Percentiles rank a stretch among this genome's conserved stretches.
Evolutionary conservation across 2,888 invertebrate species (phyloP).

Genomic region (Timema podura): DNA sequence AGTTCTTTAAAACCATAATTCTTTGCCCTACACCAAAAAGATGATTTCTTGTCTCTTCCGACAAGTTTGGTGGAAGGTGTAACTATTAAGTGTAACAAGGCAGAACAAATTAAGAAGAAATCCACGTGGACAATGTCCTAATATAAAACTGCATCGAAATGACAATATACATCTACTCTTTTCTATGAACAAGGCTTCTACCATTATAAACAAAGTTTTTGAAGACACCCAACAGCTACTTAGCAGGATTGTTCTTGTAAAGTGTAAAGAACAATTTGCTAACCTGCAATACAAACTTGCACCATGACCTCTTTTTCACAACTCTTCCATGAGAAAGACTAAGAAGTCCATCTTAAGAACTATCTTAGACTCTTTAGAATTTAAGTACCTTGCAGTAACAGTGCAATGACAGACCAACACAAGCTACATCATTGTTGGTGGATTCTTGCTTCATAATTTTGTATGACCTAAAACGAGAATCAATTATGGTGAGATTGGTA

Average conservation of each 20-base stretch:
- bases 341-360: constrained; percentile 1
- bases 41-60: neutral
- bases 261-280: neutral
- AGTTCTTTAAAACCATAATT: neutral
- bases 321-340: neutral
- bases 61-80: neutral
- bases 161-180: neutral
- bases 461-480: neutral
- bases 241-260: neutral
- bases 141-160: neutral
- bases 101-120: neutral
- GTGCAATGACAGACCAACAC: too few species aligned
- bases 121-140: neutral
- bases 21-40: neutral
- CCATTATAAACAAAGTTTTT: neutral
- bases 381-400: too few species aligned
- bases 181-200: neutral
- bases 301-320: neutral
- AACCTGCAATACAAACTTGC: neutral
- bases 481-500: neutral
- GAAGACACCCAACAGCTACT: neutral
- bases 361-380: neutral
- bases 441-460: neutral
- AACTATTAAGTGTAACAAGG: neutral
- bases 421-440: neutral